Evolutionary conservation across 2,888 invertebrate genomes (phyloP).

Genomic region (Miltochrista miniata): DNA sequence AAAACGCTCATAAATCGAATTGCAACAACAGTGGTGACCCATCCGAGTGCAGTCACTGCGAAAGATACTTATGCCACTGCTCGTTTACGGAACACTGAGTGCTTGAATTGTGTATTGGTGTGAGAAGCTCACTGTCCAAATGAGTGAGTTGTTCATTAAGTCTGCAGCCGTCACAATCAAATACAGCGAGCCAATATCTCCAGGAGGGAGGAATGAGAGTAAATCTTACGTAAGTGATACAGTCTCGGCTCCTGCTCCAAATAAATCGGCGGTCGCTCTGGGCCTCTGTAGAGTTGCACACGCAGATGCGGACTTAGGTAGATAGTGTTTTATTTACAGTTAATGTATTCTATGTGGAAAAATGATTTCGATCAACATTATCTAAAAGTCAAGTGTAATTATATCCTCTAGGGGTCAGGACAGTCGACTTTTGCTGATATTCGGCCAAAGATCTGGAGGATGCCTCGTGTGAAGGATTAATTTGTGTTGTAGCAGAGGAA

Average conservation of each 20-base stretch:
- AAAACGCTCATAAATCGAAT: too few relatives aligned
- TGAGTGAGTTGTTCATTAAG: slow-evolving; percentile 22
- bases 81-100: too few relatives aligned
- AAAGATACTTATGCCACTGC: too few relatives aligned
- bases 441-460: too few relatives aligned
- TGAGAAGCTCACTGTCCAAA: neutral
- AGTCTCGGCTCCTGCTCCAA: slow-evolving; percentile 52
- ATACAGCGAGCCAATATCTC: slow-evolving; percentile 51
- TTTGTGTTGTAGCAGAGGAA: too few relatives aligned
- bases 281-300: slow-evolving; percentile 7
- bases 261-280: slow-evolving; percentile 63
- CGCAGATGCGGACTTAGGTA: slow-evolving; percentile 11
- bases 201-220: slow-evolving; percentile 40
- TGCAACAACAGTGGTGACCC: too few relatives aligned
- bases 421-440: too few relatives aligned
- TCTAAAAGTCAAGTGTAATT: too few relatives aligned
- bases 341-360: neutral
- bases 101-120: neutral
- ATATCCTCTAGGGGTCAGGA: too few relatives aligned
- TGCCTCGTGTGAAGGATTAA: too few relatives aligned
- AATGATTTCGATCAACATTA: too few relatives aligned
- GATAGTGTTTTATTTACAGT: neutral
- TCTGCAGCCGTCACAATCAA: slow-evolving; percentile 29
- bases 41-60: too few relatives aligned
- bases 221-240: slow-evolving; percentile 71